Base-by-base conservation (phyloP, 2,113 vertebrate genomes). In the Anoura caudifer region DNA sequence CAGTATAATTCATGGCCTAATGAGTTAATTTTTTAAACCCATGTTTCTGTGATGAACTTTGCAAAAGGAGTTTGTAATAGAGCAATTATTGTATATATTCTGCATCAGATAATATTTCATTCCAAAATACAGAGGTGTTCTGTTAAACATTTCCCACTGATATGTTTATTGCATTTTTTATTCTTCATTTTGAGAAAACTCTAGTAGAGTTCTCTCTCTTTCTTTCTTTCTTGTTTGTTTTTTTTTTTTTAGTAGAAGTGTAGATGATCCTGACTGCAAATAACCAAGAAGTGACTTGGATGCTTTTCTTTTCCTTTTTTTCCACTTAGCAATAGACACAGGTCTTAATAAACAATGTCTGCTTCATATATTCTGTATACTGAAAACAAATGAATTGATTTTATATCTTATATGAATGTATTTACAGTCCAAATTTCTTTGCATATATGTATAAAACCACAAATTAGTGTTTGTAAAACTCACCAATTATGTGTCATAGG, bases 41-140 rank as follows among this genome's bases (percentile, higher is more conserved):
- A 86, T 90, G 43, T 94, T 95, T 97, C 80, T 91, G 36, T 97
- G 82, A 96, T 90, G 91, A 97, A 95, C 95, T 94, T 96, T 92
- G 33, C 76, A 95, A 97, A 90, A 79, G 41, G 31, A 95, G 93
- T 85, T 86, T 76, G 92, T 87, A 67, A 36, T 67, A 72, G 45
- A 87, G 41, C 38, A 91, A 19, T 96, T 96, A 77, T 79, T 97
- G 11, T 92, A 33, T 97, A 31, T 96, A 67, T 94, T 93, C 43
- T 82, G 28, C 65, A 77, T 82, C 82, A 94, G 28, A 45, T 85
- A 95, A 33, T 83, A 94, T 93, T 92, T 97, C 63, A 89, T 28
- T 90, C 36, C 7, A 82, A 56, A 95, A 92, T 96, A 73, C 61
- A 96, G 38, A 81, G n/a, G 19, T 84, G 93, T 90, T 94, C 47